phyloP scores from a whole-genome alignment of 2,888 invertebrate species.

The Trachelus stipa region DNA sequence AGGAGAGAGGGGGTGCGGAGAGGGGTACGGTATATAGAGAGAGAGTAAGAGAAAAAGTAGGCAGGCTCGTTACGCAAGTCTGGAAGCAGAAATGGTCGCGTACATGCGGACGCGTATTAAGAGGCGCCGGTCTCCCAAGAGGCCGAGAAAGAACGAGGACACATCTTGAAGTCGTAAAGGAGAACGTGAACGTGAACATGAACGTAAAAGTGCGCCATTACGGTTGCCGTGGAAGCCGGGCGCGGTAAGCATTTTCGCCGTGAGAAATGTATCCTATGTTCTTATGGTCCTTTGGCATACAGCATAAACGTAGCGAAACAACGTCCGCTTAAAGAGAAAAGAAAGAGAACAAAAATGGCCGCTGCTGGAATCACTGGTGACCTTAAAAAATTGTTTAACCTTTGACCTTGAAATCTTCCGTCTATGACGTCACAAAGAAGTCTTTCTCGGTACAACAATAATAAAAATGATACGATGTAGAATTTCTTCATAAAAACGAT shows the following conservation, averaged over 20 bases:
- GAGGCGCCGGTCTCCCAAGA: slow-evolving; percentile 18
- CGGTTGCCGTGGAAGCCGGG: not conserved
- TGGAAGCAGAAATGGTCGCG: not conserved
- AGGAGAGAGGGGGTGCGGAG: not conserved
- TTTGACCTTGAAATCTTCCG: not conserved
- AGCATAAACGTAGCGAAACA: not conserved
- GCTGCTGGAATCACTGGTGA: not conserved
- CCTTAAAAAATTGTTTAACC: not conserved
- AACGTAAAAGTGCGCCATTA: not conserved
- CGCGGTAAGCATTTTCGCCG: not conserved
- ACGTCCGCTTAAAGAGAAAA: not conserved
- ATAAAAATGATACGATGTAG: not conserved
- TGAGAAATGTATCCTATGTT: not conserved
- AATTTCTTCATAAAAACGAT: not conserved
- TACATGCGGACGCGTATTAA: slow-evolving; percentile 1
- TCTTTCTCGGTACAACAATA: not conserved
- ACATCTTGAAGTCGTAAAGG: slow-evolving; percentile 35
- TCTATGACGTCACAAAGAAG: not conserved
- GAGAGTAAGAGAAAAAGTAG: not conserved
- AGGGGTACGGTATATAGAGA: not conserved
- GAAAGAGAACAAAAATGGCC: not conserved
- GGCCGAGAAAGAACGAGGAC: slow-evolving; percentile 33
- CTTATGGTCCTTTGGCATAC: no score
- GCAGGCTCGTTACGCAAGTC: not conserved
- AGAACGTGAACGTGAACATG: slow-evolving; percentile 20